Evolutionary conservation across 35 echinoderm and acorn worm species (phyloP).

Genomic region (Ophioderma brevispina): DNA sequence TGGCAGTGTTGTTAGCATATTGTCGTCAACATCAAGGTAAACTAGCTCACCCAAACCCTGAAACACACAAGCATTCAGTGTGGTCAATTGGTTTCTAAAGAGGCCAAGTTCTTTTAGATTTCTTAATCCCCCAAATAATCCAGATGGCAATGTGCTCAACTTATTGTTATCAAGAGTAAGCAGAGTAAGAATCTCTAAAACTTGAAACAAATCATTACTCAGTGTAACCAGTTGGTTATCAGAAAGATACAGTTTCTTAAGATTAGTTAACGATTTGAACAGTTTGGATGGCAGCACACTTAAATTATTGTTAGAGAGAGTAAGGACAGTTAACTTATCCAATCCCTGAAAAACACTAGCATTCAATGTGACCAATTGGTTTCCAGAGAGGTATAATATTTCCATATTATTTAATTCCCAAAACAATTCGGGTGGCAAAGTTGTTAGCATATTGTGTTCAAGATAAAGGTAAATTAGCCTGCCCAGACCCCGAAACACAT

Average conservation of each 20-base stretch:
- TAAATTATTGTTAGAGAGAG: too few species aligned
- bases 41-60: not conserved
- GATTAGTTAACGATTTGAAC: too few species aligned
- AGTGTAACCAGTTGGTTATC: not conserved
- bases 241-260: not conserved
- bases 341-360: too few species aligned
- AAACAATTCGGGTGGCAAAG: too few species aligned
- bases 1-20: not conserved
- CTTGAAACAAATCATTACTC: not conserved
- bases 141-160: not conserved
- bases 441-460: too few species aligned
- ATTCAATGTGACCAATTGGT: too few species aligned
- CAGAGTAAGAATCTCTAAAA: not conserved
- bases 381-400: too few species aligned
- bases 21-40: not conserved
- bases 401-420: too few species aligned
- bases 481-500: too few species aligned
- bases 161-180: not conserved
- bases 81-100: not conserved
- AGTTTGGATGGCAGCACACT: too few species aligned
- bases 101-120: not conserved
- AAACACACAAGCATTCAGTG: not conserved
- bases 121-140: not conserved
- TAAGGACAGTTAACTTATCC: too few species aligned
- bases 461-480: too few species aligned